Percentiles rank a stretch among this genome's conserved stretches.
These are phyloP conservation scores for Coccyzus lansbergi DNA, from an alignment of 2,797 vertebrate genomes.

Conservation along the genomic window DNA sequence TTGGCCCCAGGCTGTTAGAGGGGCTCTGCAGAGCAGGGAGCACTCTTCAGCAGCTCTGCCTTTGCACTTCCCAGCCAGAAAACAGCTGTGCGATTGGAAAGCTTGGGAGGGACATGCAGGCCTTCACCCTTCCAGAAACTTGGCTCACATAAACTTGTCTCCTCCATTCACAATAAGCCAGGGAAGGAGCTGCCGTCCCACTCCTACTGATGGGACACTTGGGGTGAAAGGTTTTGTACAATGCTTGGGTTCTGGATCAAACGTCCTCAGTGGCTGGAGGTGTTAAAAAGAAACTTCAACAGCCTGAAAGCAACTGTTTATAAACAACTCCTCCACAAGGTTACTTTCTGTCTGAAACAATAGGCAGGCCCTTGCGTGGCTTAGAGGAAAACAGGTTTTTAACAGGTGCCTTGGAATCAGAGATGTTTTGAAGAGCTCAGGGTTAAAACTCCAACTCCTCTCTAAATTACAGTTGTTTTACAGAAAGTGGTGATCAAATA, in stretches of 20 bases:
- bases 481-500: not conserved
- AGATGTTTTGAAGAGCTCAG: not conserved
- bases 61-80: not conserved
- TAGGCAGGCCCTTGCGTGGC: not conserved
- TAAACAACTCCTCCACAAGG: slow-evolving; percentile 3
- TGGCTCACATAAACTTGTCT: not conserved
- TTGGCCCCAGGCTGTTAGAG: not conserved
- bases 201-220: not conserved
- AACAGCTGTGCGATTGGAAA: not conserved
- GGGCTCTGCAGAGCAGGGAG: slow-evolving; percentile 1
- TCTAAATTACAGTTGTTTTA: not conserved
- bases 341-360: not conserved
- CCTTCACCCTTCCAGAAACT: not conserved
- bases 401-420: not conserved
- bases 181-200: not conserved
- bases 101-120: not conserved
- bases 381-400: not conserved
- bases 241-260: not conserved
- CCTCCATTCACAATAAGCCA: not conserved
- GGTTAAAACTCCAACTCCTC: fast-evolving
- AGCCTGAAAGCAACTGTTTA: not conserved
- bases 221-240: not conserved
- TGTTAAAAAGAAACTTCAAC: not conserved
- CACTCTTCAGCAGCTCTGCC: not conserved
- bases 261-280: not conserved